Evolutionary conservation across 2,797 vertebrate species (phyloP).

Genomic region (Spea hammondii): DNA sequence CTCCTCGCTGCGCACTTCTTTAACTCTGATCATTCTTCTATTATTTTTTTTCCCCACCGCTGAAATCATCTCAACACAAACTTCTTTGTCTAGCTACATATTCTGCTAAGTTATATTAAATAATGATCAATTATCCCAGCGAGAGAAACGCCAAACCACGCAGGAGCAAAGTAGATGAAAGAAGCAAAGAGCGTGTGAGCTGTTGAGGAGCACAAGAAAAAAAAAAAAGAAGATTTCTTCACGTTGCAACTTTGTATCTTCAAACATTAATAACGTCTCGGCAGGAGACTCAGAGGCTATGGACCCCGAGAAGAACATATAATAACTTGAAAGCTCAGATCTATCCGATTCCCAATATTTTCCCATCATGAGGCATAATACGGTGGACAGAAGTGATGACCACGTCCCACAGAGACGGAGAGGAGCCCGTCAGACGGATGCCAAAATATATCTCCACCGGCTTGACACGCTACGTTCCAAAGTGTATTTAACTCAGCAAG

Average conservation of each 20-base stretch:
- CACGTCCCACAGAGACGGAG: background rate
- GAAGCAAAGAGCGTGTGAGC: background rate
- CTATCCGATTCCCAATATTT: background rate
- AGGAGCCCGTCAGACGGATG: background rate
- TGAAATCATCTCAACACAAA: background rate
- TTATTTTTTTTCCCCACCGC: background rate
- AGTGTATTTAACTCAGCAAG: background rate
- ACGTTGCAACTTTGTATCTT: background rate
- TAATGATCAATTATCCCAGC: background rate
- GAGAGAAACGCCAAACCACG: background rate
- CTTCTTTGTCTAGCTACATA: background rate
- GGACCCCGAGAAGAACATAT: background rate
- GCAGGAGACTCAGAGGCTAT: background rate
- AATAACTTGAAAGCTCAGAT: background rate
- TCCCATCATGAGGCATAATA: background rate
- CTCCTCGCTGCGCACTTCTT: no score
- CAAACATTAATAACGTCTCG: background rate
- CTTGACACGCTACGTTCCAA: background rate
- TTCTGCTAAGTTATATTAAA: background rate
- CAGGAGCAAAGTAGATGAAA: background rate
- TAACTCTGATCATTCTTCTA: no score
- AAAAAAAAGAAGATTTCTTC: background rate
- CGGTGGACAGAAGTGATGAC: background rate
- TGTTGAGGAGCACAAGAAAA: background rate
- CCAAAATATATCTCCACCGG: background rate